Evolutionary conservation across 1,140 invertebrate genomes (phyloP), one percentile per base, ranked within the genome.

Genomic region (Cyrtorhinus lividipennis): DNA sequence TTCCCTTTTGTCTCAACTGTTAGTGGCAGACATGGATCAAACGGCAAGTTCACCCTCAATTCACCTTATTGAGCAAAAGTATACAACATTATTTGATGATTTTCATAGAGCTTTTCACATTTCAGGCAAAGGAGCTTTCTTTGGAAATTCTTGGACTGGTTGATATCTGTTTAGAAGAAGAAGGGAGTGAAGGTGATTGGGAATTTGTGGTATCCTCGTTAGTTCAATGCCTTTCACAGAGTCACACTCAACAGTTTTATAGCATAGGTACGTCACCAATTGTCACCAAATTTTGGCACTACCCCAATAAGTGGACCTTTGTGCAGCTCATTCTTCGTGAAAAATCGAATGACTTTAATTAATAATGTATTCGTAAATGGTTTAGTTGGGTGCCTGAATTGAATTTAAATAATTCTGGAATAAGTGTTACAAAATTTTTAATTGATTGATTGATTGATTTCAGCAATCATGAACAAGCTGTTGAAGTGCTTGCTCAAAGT

Each of bases 381-480:
- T n/a, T n/a, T n/a, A n/a, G n/a, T n/a, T n/a, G n/a, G n/a, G n/a
- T n/a, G n/a, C n/a, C n/a, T n/a, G n/a, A n/a, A n/a, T n/a, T n/a
- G n/a, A n/a, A n/a, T n/a, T n/a, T n/a, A n/a, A n/a, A n/a, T n/a
- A n/a, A n/a, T n/a, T n/a, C n/a, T n/a, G n/a, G n/a, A n/a, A n/a
- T n/a, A n/a, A n/a, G n/a, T n/a, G n/a, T n/a, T n/a, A n/a, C n/a
- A n/a, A n/a, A n/a, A n/a, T n/a, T n/a, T n/a, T n/a, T n/a, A n/a
- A n/a, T n/a, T n/a, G n/a, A n/a, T n/a, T n/a, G n/a, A n/a, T n/a
- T n/a, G n/a, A n/a, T n/a, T n/a, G n/a, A n/a, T n/a, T n/a, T n/a
- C 61, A 77, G 78, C 76, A 5, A 78, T 78, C 67, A 72, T 80
- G 24, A 76, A 79, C 69, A 75, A 73, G 68, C 63, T 78, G 22